Evolutionary conservation across 1,140 invertebrate genomes (phyloP).

Genomic region (Drosophila lowei): DNA sequence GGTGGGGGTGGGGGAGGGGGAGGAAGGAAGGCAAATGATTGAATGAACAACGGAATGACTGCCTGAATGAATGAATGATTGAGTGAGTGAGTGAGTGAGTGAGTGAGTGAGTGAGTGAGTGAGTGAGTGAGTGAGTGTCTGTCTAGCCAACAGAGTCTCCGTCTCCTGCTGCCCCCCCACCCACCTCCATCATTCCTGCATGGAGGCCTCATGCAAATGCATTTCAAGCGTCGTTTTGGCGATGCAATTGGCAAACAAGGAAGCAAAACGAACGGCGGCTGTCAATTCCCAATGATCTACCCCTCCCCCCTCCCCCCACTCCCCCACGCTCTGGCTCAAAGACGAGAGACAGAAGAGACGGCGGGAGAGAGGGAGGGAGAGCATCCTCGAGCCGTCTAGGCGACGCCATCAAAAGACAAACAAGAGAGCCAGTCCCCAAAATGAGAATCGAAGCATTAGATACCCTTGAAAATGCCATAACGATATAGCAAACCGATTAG

Average conservation of each 20-base stretch:
- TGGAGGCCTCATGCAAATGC: constrained; percentile 55
- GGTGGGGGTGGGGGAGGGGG: neutral
- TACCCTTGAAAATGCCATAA: no score
- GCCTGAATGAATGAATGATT: constrained; percentile 47
- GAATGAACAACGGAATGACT: constrained; percentile 20
- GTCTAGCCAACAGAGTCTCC: constrained; percentile 7
- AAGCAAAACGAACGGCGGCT: constrained; percentile 53
- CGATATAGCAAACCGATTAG: no score
- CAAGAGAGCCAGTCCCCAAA: neutral
- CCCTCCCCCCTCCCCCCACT: no score
- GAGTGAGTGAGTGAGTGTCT: constrained; percentile 39
- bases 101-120: no score
- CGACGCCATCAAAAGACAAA: constrained; percentile 33
- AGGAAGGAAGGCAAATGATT: constrained; percentile 15
- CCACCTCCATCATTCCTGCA: neutral
- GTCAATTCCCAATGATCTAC: constrained; percentile 66
- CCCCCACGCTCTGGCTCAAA: constrained; percentile 11
- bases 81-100: no score
- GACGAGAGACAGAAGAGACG: constrained; percentile 10
- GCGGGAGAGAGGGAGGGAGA: constrained; percentile 30
- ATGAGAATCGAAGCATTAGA: neutral
- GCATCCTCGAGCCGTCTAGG: constrained; percentile 29
- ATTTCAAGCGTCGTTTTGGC: constrained; percentile 47
- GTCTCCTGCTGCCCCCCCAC: neutral
- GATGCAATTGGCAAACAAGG: constrained; percentile 75